Evolutionary conservation across 2,113 vertebrate genomes (phyloP).

Genomic region (Piprites chloris): DNA sequence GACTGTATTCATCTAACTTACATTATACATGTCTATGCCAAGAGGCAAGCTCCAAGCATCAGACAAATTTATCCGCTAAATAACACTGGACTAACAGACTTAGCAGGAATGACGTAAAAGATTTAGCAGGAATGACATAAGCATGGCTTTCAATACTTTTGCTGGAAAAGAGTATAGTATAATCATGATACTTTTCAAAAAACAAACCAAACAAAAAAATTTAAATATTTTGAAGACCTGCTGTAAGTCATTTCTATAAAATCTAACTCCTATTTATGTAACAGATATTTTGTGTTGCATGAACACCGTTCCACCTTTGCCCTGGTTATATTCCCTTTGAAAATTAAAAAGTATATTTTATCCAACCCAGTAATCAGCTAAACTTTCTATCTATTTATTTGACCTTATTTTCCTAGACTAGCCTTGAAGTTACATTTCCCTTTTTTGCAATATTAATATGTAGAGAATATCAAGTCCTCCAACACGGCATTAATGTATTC

Average conservation of each 20-base stretch:
- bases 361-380: not conserved
- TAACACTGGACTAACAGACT: not conserved
- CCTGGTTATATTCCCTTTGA: not conserved
- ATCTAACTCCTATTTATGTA: not conserved
- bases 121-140: not conserved
- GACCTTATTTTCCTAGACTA: not conserved
- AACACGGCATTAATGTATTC: not conserved
- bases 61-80: not conserved
- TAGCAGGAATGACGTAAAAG: not conserved
- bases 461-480: not conserved
- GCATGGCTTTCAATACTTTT: not conserved
- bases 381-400: not conserved
- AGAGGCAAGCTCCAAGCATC: not conserved
- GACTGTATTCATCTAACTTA: not conserved
- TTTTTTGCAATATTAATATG: not conserved
- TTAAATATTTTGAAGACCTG: no score
- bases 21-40: not conserved
- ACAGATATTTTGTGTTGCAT: not conserved
- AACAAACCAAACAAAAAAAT: not conserved
- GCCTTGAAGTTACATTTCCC: not conserved
- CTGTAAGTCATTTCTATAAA: not conserved
- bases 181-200: not conserved
- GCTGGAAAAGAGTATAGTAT: not conserved
- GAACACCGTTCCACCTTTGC: not conserved
- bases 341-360: not conserved